Percentiles rank a stretch among this genome's conserved stretches.
Conservation (phyloP, 2,797 vertebrate genomes). For the Loriculus beryllinus region DNA sequence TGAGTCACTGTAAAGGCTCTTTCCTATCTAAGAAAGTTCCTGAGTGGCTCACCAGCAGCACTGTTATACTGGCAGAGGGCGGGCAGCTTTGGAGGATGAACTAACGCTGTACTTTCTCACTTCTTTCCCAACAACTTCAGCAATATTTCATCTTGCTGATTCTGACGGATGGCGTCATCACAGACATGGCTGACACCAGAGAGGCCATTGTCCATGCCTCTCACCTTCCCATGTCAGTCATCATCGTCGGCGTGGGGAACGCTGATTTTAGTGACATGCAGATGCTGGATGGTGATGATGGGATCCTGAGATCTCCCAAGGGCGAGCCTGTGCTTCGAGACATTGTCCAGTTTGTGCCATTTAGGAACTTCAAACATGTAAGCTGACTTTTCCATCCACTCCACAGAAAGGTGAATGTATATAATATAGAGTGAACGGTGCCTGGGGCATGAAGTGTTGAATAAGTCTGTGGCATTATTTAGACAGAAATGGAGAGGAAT, state of each 20-base stretch:
- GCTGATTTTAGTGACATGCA: constrained; percentile 99
- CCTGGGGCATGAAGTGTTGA: not conserved
- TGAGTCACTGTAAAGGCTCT: not conserved
- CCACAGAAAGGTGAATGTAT: not conserved
- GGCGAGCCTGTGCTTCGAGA: constrained; percentile 96
- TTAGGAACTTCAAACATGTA: constrained; percentile 99
- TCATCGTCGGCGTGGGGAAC: constrained; percentile 96
- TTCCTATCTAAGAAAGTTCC: not conserved
- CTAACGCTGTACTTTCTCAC: not conserved
- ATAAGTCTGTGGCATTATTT: not conserved
- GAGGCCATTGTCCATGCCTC: constrained; percentile 98
- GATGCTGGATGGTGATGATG: constrained; percentile 95
- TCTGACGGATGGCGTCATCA: constrained; percentile 97
- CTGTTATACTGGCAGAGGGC: not conserved
- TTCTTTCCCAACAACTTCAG: constrained; percentile 68
- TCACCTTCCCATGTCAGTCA: constrained; percentile 98
- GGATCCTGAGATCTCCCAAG: constrained; percentile 95
- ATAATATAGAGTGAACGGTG: not conserved
- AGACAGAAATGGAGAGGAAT: not conserved
- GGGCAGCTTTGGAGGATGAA: not conserved
- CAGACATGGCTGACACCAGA: constrained; percentile 97
- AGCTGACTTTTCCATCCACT: constrained; percentile 48
- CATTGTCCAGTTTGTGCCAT: constrained; percentile 98
- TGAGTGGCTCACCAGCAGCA: not conserved
- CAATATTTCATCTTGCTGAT: constrained; percentile 99